A percentile compares a stretch with the other conserved stretches of the same genome.
Conservation (phyloP, 2,113 vertebrate genomes). For the Diadophis punctatus region DNA sequence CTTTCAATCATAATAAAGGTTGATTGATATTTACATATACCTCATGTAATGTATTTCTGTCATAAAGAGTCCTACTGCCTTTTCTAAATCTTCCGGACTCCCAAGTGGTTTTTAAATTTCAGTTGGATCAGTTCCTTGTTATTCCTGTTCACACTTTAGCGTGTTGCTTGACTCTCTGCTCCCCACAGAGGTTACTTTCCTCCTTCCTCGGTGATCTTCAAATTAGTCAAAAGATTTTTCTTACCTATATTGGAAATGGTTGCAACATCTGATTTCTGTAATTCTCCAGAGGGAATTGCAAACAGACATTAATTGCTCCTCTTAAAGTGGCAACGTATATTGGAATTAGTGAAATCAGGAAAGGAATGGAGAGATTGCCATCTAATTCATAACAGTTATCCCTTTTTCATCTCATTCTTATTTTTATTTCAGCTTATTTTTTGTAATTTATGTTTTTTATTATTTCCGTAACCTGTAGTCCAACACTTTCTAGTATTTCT, state of each 20-base stretch:
- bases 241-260: not conserved
- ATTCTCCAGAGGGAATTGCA: not conserved
- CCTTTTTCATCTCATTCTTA: not conserved
- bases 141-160: not conserved
- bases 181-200: not conserved
- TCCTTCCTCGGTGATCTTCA: not conserved
- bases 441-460: not conserved
- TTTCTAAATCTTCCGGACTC: not conserved
- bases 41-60: not conserved
- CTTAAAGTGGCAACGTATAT: not conserved
- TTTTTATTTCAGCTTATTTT: not conserved
- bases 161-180: not conserved
- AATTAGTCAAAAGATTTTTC: not conserved
- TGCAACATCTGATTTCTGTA: not conserved
- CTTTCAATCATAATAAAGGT: not conserved
- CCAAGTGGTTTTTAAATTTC: not conserved
- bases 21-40: not conserved
- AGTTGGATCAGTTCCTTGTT: not conserved
- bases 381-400: not conserved
- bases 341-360: not conserved
- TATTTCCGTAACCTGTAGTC: not conserved
- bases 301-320: not conserved
- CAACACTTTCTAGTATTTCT: not conserved
- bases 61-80: not conserved
- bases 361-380: not conserved